Evolutionary conservation across 2,888 invertebrate species (phyloP).

Genomic region (Trissoscelio sp.): DNA sequence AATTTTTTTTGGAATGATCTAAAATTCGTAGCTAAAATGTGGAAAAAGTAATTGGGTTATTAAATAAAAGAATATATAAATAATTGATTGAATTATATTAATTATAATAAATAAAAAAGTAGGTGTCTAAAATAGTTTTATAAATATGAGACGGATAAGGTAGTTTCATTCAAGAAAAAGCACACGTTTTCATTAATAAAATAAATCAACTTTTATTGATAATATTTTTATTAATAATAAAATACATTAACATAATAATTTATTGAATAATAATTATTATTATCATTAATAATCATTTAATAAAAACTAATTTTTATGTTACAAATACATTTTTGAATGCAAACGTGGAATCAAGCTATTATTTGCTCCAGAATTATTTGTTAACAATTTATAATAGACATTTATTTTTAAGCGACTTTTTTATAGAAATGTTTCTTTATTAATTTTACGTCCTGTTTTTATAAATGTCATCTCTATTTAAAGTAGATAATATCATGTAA

Average conservation of each 20-base stretch:
- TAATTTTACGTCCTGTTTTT: too few species aligned
- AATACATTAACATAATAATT: too few species aligned
- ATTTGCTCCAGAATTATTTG: constrained; percentile 1
- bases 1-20: neutral
- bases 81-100: neutral
- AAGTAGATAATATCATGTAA: constrained; percentile 12
- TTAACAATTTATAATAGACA: too few species aligned
- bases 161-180: constrained; percentile 19
- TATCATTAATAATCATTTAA: too few species aligned
- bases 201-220: constrained; percentile 13
- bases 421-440: too few species aligned
- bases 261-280: too few species aligned
- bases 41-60: neutral
- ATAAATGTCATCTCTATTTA: neutral
- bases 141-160: constrained; percentile 32
- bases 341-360: neutral
- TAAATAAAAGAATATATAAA: constrained; percentile 1
- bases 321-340: neutral
- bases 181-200: constrained; percentile 27
- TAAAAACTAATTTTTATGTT: too few species aligned
- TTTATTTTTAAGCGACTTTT: neutral
- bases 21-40: constrained; percentile 5
- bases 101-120: neutral
- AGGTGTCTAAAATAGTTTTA: neutral
- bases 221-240: too few species aligned